phyloP scores from a whole-genome alignment of 2,888 invertebrate species.

The Epistrophe grossulariae region DNA sequence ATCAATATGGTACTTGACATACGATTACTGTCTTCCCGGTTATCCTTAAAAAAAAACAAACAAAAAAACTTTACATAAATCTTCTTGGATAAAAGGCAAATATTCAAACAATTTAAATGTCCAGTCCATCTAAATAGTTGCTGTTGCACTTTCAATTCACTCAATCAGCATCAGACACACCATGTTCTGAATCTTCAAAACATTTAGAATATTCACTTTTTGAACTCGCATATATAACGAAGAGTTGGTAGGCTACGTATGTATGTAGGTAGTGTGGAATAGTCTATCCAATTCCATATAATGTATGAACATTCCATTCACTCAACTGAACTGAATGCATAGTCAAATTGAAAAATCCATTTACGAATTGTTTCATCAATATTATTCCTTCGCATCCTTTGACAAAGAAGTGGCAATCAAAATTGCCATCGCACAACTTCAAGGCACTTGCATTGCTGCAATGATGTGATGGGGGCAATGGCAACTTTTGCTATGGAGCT shows the following conservation, averaged over 20 bases:
- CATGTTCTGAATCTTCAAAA: constrained; percentile 44
- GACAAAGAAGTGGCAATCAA: constrained; percentile 76
- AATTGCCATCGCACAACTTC: constrained; percentile 68
- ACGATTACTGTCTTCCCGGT: constrained; percentile 32
- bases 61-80: constrained; percentile 26
- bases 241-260: not conserved
- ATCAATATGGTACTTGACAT: constrained; percentile 55
- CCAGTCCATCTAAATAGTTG: constrained; percentile 49
- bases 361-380: constrained; percentile 76
- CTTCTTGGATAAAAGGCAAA: constrained; percentile 46
- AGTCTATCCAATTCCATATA: not conserved
- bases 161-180: constrained; percentile 42
- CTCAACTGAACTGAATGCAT: constrained; percentile 50
- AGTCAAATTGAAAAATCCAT: constrained; percentile 76
- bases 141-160: constrained; percentile 36
- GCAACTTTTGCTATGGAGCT: not conserved
- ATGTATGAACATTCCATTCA: constrained; percentile 8
- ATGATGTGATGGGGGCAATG: not conserved
- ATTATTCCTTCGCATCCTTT: constrained; percentile 72
- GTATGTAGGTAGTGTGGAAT: too few relatives aligned
- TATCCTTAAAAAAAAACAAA: constrained; percentile 21
- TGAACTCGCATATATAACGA: not conserved
- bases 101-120: constrained; percentile 58
- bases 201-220: constrained; percentile 39
- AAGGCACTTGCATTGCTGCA: not conserved